Percentiles rank a stretch among this genome's conserved stretches.
These are phyloP conservation scores for Phoeniculus purpureus DNA, from an alignment of 2,797 vertebrate genomes.

Conservation along the genomic window DNA sequence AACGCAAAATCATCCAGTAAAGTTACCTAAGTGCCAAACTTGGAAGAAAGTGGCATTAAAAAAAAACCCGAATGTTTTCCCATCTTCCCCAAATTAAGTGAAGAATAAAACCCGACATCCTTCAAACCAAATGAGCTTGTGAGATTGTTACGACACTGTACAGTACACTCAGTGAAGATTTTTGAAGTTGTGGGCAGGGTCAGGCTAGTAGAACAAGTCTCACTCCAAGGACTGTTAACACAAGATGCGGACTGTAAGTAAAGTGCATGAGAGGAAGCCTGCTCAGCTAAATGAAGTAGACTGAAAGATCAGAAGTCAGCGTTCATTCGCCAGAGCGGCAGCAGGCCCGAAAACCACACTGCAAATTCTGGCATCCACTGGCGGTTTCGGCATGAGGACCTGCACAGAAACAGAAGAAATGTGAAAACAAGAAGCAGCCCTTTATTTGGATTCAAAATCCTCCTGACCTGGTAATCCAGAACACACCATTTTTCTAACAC, in stretches of 20 bases:
- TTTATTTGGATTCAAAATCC: not conserved
- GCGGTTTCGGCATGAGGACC: slow-evolving; percentile 97
- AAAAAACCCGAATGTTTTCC: slow-evolving; percentile 46
- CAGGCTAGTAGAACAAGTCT: slow-evolving; percentile 72
- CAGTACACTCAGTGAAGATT: slow-evolving; percentile 72
- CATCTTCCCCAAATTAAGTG: slow-evolving; percentile 58
- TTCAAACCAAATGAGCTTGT: slow-evolving; percentile 69
- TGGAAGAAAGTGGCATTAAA: slow-evolving; percentile 68
- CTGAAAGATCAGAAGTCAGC: slow-evolving; percentile 69
- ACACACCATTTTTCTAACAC: not conserved
- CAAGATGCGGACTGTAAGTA: slow-evolving; percentile 82
- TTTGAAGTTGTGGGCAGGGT: slow-evolving; percentile 57
- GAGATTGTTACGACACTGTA: slow-evolving; percentile 75
- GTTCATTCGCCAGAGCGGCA: slow-evolving; percentile 96
- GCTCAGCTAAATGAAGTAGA: slow-evolving; percentile 80
- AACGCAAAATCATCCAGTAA: slow-evolving; percentile 70
- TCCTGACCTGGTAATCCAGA: not conserved
- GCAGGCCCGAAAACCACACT: slow-evolving; percentile 98
- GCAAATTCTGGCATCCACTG: slow-evolving; percentile 99
- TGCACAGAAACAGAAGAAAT: slow-evolving; percentile 81
- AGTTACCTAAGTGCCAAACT: slow-evolving; percentile 71
- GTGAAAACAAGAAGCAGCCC: slow-evolving; percentile 73
- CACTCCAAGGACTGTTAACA: slow-evolving; percentile 78
- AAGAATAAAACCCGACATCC: slow-evolving; percentile 65
- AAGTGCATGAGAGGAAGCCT: slow-evolving; percentile 91